Conservation (phyloP, 2,113 vertebrate genomes). For the Callocephalon fimbriatum region DNA sequence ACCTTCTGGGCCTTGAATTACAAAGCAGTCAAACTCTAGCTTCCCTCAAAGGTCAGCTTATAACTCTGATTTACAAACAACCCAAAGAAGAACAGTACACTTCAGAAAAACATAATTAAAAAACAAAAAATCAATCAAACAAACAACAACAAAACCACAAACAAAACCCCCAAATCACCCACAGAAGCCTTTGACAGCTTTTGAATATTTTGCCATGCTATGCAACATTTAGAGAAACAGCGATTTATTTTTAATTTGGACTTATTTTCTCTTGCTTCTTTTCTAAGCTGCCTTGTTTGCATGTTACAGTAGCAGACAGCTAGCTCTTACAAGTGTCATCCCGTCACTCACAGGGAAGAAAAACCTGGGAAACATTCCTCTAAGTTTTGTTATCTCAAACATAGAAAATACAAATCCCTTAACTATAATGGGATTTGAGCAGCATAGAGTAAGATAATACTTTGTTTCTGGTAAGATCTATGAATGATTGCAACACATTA, state of each 20-base stretch:
- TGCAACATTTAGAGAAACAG: not conserved
- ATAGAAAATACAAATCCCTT: not conserved
- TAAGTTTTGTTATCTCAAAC: not conserved
- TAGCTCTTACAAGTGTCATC: not conserved
- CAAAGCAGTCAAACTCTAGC: not conserved
- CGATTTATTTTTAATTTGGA: not conserved
- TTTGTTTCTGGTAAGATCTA: not conserved
- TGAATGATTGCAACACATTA: not conserved
- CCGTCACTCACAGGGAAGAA: not conserved
- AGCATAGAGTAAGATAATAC: not conserved
- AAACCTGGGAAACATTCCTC: not conserved
- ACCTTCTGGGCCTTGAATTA: not conserved
- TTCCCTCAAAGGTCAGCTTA: not conserved
- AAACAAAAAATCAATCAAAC: accelerated
- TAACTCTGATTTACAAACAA: not conserved
- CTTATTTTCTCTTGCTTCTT: not conserved
- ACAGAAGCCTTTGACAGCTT: not conserved
- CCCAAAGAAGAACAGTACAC: not conserved
- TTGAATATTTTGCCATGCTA: not conserved
- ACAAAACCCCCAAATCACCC: not conserved
- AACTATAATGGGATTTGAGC: not conserved
- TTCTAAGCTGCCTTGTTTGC: not conserved
- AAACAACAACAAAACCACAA: not conserved
- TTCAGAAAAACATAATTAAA: not conserved
- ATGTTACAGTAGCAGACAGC: not conserved